A percentile compares a stretch with the other conserved stretches of the same genome.
These are phyloP conservation scores for Sylvilagus floridanus DNA, from an alignment of 2,797 vertebrate species.

Conservation along the genomic window DNA sequence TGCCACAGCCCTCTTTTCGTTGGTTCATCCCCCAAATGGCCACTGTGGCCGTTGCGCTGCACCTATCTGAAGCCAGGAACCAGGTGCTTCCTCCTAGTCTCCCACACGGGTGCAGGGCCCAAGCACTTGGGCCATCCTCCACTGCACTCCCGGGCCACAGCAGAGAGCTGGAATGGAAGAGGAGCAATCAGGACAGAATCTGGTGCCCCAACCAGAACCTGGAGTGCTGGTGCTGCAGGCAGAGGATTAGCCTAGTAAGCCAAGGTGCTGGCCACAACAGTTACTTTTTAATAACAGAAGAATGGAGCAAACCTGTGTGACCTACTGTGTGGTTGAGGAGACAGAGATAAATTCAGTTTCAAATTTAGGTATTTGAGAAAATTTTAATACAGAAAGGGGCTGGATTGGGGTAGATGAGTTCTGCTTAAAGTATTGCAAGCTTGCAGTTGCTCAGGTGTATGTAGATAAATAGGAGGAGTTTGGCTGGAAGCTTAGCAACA, in stretches of 20 bases:
- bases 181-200: too few species aligned
- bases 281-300: not conserved
- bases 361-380: not conserved
- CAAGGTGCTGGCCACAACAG: accelerated
- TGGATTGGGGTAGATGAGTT: not conserved
- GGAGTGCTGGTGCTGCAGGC: too few species aligned
- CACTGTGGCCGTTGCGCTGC: too few species aligned
- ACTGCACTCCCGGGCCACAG: too few species aligned
- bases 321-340: not conserved
- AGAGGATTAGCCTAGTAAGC: too few species aligned
- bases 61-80: too few species aligned
- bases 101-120: too few species aligned
- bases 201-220: too few species aligned
- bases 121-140: too few species aligned
- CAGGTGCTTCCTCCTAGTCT: too few species aligned
- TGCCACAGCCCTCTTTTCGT: not conserved
- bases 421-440: not conserved
- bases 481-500: not conserved
- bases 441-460: not conserved
- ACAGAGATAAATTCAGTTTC: not conserved
- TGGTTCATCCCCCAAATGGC: too few species aligned
- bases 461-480: not conserved
- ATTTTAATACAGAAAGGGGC: not conserved
- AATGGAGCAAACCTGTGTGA: not conserved
- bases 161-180: too few species aligned